phyloP scores from a whole-genome alignment of 2,113 vertebrate genomes.

The Cyphomyrus plagiostoma region DNA sequence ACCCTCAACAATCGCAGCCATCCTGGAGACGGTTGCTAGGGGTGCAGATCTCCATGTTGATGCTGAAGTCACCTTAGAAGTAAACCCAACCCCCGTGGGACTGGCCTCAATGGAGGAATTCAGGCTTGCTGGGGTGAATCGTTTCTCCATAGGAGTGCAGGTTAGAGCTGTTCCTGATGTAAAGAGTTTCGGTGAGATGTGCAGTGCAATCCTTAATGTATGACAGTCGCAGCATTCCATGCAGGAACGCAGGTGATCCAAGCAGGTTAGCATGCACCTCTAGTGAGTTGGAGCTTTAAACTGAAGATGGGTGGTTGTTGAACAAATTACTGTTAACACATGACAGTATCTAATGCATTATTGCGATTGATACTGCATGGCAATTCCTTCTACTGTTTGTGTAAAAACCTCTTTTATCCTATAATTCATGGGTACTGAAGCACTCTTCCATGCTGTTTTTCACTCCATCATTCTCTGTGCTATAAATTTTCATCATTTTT shows the following conservation, averaged over 20 bases:
- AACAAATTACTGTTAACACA: background rate
- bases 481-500: background rate
- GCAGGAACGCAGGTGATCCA: background rate
- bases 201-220: background rate
- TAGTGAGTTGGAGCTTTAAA: background rate
- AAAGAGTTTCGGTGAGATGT: background rate
- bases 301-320: background rate
- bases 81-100: constrained; percentile 71
- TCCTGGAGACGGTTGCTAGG: constrained; percentile 67
- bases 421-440: background rate
- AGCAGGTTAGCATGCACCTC: background rate
- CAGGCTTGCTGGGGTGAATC: constrained; percentile 70
- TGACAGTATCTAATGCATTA: background rate
- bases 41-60: constrained; percentile 43
- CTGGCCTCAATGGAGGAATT: constrained; percentile 59
- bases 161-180: constrained; percentile 45
- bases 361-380: background rate
- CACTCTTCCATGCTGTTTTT: background rate
- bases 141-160: constrained; percentile 84
- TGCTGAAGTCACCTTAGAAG: constrained; percentile 78
- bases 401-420: background rate
- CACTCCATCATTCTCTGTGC: background rate
- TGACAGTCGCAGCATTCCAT: background rate
- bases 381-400: background rate
- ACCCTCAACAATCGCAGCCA: constrained; percentile 59